Base-by-base conservation (phyloP, 2,888 invertebrate species). In the Trichacis sp. region DNA sequence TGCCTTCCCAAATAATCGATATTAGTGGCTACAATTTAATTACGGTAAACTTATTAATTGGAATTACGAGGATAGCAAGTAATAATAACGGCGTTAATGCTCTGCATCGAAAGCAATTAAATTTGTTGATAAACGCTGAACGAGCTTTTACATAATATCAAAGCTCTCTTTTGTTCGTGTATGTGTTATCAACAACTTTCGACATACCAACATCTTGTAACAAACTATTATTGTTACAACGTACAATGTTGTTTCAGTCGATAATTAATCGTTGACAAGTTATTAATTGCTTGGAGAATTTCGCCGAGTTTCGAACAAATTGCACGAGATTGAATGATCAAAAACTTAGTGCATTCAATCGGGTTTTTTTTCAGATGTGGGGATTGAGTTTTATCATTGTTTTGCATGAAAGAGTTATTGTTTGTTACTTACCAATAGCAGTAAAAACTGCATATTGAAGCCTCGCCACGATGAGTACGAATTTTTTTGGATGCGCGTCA, bases 211-310 rank as follows among this genome's bases (percentile, higher is more conserved):
- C 69, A 72, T 73, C 47, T 55, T 59, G 29, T 58, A 70, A 69
- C 59, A 63, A 74, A 73, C 69, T 70, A 71, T 63, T 59, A 52
- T 69, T 51, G 38, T 46, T 45, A 60, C 52, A 17, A 40, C 38
- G 51, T 61, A 66, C 59, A 61, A 70, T 49, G 56, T 33, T 33
- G 11, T 48, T 55, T 45, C 30, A 59, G 36, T 38, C 67, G 63
- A 54, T 53, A 70, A 74, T 75, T 72, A 72, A 74, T 76, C 72
- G 70, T 72, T 74, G 73, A 67, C 69, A 66, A 70, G 73, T 73
- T 74, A 71, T 74, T 76, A 74, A 77, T 75, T 73, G 69, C 60
- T 60, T 54, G 52, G 42, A 56, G 60, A 58, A 42, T n/a, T 19
- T 38, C 40, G 29, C 33, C 33, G 18, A 19, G 30, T 36, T 19